These are phyloP conservation scores for Drosophila paucipuncta DNA, from an alignment of 2,888 invertebrate genomes.

Conservation along the genomic window DNA sequence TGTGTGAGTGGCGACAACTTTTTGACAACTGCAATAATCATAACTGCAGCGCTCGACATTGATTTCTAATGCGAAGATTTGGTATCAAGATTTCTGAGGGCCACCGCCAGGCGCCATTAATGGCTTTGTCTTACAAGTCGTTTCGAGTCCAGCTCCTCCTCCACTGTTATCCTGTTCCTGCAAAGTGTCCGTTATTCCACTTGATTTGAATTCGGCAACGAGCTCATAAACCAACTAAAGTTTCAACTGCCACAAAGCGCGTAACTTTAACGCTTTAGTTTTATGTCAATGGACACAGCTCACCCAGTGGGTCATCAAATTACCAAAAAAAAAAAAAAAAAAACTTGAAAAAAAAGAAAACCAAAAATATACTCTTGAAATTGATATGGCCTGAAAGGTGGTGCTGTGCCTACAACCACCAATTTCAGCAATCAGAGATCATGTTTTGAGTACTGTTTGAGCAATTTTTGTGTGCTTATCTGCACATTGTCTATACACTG, in stretches of 20 bases:
- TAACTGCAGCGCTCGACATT: slow-evolving; percentile 75
- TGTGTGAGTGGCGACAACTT: slow-evolving; percentile 50
- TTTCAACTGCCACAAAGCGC: slow-evolving; percentile 33
- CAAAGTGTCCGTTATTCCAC: slow-evolving; percentile 57
- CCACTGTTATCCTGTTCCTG: background rate
- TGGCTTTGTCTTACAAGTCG: slow-evolving; percentile 73
- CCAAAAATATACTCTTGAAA: slow-evolving; percentile 44
- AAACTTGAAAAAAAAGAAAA: background rate
- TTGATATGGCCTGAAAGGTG: slow-evolving; percentile 61
- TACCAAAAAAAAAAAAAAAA: background rate
- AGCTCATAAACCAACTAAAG: slow-evolving; percentile 65
- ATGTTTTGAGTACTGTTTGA: slow-evolving; percentile 36
- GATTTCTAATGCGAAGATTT: slow-evolving; percentile 74
- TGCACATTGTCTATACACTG: slow-evolving; percentile 38
- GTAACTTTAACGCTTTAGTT: slow-evolving; percentile 63
- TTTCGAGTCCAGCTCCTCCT: slow-evolving; percentile 26
- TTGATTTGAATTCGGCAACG: slow-evolving; percentile 64
- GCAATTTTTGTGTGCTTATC: slow-evolving; percentile 59
- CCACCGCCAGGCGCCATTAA: slow-evolving; percentile 66
- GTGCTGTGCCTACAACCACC: slow-evolving; percentile 16
- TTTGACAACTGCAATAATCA: slow-evolving; percentile 78
- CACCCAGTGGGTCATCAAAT: slow-evolving; percentile 64
- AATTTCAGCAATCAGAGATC: slow-evolving; percentile 26
- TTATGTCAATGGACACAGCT: slow-evolving; percentile 53
- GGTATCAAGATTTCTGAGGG: slow-evolving; percentile 49